Conservation (phyloP, 1,140 invertebrate genomes). For the Oryctes rhinoceros region DNA sequence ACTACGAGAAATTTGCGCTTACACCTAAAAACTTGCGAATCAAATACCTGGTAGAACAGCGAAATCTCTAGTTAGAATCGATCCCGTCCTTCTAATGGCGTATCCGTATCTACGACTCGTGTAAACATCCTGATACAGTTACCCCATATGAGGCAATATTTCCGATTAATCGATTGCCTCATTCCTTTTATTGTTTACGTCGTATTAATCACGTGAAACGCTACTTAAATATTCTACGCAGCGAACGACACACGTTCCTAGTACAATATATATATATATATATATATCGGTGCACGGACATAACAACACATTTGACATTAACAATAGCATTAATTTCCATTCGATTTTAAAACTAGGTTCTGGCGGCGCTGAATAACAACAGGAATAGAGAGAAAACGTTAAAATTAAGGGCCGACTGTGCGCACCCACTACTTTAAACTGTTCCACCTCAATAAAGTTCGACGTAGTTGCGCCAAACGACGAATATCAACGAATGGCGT, state of each 20-base stretch:
- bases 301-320: slow-evolving; percentile 5
- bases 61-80: too few species aligned
- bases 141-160: too few species aligned
- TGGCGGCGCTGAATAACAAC: neutral
- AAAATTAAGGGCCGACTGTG: neutral
- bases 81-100: too few species aligned
- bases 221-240: slow-evolving; percentile 14
- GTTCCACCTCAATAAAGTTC: neutral
- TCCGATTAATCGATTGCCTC: neutral
- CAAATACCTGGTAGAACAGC: too few species aligned
- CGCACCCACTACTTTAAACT: neutral
- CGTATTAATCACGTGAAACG: slow-evolving; percentile 9
- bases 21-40: too few species aligned
- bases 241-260: slow-evolving; percentile 2
- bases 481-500: neutral
- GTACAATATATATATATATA: neutral
- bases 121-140: too few species aligned
- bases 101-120: too few species aligned
- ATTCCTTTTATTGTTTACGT: slow-evolving; percentile 12
- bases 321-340: slow-evolving; percentile 11
- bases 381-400: neutral
- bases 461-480: neutral
- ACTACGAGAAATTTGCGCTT: too few species aligned
- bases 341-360: slow-evolving; percentile 22
- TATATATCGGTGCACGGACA: neutral